Conservation (phyloP, 2,888 invertebrate species). For the Taphrorychus bicolor region DNA sequence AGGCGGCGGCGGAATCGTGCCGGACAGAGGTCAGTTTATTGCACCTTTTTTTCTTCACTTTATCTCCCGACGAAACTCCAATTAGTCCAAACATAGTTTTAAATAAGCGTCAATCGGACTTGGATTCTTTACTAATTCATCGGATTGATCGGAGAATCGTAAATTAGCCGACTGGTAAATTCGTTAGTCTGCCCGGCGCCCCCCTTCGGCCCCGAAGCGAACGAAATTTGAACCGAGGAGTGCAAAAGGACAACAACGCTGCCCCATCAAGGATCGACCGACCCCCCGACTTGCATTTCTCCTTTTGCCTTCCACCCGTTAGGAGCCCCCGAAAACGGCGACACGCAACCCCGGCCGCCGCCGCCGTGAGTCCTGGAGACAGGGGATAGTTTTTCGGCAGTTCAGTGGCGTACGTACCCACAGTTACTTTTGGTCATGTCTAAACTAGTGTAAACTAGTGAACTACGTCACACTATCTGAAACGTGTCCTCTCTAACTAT, state of each 20-base stretch:
- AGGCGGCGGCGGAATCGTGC: conserved; percentile 33
- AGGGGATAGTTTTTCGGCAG: conserved; percentile 36
- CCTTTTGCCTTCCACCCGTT: conserved; percentile 33
- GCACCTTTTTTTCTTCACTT: conserved; percentile 12
- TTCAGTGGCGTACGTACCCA: conserved; percentile 20
- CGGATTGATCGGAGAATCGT: not conserved
- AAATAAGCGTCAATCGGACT: not conserved
- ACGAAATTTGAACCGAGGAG: conserved; percentile 40
- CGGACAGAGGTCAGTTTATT: conserved; percentile 38
- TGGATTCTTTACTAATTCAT: not conserved
- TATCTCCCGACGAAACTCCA: not conserved
- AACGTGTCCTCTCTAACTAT: no score
- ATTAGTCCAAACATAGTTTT: no score
- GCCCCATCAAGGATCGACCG: conserved; percentile 42
- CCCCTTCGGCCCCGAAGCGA: conserved; percentile 17
- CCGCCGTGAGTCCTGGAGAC: conserved; percentile 28
- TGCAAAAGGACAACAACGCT: conserved; percentile 41
- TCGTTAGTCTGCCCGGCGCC: conserved; percentile 4
- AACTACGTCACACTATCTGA: no score
- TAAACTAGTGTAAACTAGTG: no score
- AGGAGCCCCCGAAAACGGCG: conserved; percentile 32
- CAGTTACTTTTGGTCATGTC: no score
- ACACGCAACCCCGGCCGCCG: conserved; percentile 30
- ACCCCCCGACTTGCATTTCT: conserved; percentile 39
- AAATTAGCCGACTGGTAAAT: not conserved